Percentiles rank a stretch among this genome's conserved stretches.
Conservation (phyloP, 64 coral and sea anemone species). For the Montipora capricornis region DNA sequence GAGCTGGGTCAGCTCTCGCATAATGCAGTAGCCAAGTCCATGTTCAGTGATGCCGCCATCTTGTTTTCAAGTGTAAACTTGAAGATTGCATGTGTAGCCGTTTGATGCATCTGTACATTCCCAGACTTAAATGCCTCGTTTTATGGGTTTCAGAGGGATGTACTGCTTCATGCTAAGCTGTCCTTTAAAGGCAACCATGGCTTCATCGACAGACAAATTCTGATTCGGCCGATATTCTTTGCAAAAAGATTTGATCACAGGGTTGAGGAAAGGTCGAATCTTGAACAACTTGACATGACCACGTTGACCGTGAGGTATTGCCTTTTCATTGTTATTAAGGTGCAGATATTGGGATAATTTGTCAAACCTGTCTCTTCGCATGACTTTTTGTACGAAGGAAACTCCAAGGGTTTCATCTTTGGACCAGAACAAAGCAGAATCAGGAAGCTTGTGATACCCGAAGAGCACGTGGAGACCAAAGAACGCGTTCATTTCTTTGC, state of each 20-base stretch:
- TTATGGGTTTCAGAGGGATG: constrained; percentile 51
- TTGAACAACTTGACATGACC: constrained; percentile 54
- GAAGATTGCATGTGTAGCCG: constrained; percentile 37
- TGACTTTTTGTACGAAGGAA: no score
- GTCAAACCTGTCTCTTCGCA: no score
- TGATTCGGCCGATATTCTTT: constrained; percentile 13
- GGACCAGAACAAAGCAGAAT: no score
- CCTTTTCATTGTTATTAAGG: no score
- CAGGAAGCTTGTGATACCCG: no score
- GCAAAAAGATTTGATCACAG: background rate
- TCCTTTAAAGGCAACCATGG: constrained; percentile 49
- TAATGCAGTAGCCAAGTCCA: constrained; percentile 34
- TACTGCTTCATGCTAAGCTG: constrained; percentile 48
- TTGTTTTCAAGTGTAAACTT: constrained; percentile 63
- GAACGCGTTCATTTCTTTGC: no score
- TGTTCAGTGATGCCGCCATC: constrained; percentile 35
- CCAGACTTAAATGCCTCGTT: constrained; percentile 67
- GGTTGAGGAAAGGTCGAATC: constrained; percentile 21
- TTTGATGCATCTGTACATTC: constrained; percentile 41
- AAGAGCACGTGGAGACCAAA: no score
- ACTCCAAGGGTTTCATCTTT: no score
- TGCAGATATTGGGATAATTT: no score
- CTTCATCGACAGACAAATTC: constrained; percentile 18
- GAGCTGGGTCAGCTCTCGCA: background rate
- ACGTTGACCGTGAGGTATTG: no score